phyloP scores from a whole-genome alignment of 2,888 invertebrate genomes.

The Blomia tropicalis region DNA sequence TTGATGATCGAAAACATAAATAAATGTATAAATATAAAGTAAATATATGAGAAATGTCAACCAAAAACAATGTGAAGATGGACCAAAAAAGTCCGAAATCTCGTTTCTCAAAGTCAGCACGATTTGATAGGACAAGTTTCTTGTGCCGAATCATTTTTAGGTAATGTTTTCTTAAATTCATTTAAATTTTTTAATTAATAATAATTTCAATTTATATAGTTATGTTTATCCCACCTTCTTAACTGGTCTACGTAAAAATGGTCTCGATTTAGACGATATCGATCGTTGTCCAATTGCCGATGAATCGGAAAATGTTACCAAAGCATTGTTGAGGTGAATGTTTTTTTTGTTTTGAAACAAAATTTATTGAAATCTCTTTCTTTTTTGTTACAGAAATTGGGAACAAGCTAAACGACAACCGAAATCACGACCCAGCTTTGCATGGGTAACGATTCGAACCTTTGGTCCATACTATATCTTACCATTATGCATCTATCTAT shows the following conservation, averaged over 20 bases:
- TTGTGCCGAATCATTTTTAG: background rate
- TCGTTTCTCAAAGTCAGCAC: background rate
- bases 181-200: background rate
- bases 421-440: background rate
- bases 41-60: no score
- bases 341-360: no score
- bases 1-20: no score
- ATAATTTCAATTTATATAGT: background rate
- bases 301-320: background rate
- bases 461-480: background rate
- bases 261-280: slow-evolving; percentile 13
- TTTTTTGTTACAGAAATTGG: background rate
- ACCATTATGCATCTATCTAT: background rate
- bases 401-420: background rate
- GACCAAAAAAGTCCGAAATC: no score
- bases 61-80: no score
- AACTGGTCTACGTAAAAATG: slow-evolving; percentile 6
- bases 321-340: no score
- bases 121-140: background rate
- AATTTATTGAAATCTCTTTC: background rate
- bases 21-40: no score
- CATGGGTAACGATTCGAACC: background rate
- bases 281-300: slow-evolving; percentile 6
- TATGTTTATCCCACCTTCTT: slow-evolving; percentile 12
- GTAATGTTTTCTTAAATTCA: background rate